phyloP scores from a whole-genome alignment of 2,113 vertebrate species.

The Varanus salvator region DNA sequence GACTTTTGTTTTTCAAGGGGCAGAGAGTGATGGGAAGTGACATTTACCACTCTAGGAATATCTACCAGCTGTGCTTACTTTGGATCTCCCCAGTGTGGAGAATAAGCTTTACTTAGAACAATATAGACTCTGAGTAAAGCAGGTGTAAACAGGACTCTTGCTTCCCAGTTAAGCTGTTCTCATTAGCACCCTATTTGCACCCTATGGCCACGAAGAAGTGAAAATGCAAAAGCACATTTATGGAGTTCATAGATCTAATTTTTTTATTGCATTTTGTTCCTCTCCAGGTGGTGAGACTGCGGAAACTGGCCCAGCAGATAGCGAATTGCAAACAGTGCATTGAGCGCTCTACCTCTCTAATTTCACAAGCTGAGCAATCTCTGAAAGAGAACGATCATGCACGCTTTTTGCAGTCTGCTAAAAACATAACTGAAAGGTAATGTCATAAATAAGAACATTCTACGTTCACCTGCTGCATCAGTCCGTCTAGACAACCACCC shows the following conservation, averaged over 20 bases:
- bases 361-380: constrained; percentile 94
- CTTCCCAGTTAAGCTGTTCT: constrained; percentile 44
- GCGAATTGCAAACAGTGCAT: constrained; percentile 97
- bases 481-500: neutral
- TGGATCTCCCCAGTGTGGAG: constrained; percentile 75
- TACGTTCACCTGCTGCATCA: neutral
- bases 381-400: constrained; percentile 95
- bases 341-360: constrained; percentile 93
- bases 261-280: constrained; percentile 54
- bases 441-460: constrained; percentile 1
- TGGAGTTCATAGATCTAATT: constrained; percentile 40
- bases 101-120: constrained; percentile 53
- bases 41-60: constrained; percentile 67
- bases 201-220: constrained; percentile 39
- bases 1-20: constrained; percentile 72
- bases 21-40: constrained; percentile 79
- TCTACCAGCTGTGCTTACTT: constrained; percentile 81
- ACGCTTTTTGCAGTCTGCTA: constrained; percentile 95
- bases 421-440: constrained; percentile 96
- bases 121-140: constrained; percentile 42
- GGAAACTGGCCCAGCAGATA: constrained; percentile 96
- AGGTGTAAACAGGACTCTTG: constrained; percentile 36
- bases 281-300: constrained; percentile 88
- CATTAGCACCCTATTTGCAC: constrained; percentile 47
- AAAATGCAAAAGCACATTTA: constrained; percentile 30